phyloP scores from a whole-genome alignment of 2,113 vertebrate genomes.

The Trachemys scripta region DNA sequence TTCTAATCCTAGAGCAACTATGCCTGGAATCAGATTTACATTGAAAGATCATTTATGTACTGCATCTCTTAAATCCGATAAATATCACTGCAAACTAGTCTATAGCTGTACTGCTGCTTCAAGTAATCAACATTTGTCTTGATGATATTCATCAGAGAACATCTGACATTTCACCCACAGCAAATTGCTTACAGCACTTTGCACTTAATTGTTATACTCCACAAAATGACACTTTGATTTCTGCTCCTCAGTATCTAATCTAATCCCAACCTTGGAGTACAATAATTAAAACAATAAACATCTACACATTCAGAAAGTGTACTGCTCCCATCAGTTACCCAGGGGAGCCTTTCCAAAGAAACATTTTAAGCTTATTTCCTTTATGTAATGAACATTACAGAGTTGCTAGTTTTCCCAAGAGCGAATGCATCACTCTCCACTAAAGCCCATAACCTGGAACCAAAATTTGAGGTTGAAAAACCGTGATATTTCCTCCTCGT shows the following conservation, averaged over 20 bases:
- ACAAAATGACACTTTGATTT: not conserved
- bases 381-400: not conserved
- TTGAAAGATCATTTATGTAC: not conserved
- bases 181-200: not conserved
- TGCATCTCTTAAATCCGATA: not conserved
- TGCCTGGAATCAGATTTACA: not conserved
- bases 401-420: not conserved
- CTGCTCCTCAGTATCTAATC: slow-evolving; percentile 3
- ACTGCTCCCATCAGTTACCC: slow-evolving; percentile 18
- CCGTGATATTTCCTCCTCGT: not conserved
- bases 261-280: not conserved
- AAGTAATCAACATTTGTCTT: not conserved
- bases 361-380: not conserved
- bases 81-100: not conserved
- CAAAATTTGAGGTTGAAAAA: not conserved
- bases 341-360: slow-evolving; percentile 6
- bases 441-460: not conserved
- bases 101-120: not conserved
- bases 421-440: not conserved
- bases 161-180: not conserved
- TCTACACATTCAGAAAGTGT: not conserved
- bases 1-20: not conserved
- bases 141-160: not conserved
- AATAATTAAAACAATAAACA: slow-evolving; percentile 7
- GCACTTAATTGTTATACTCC: not conserved